Evolutionary conservation across 2,888 invertebrate species (phyloP).

Genomic region (Heteromurus nitidus): DNA sequence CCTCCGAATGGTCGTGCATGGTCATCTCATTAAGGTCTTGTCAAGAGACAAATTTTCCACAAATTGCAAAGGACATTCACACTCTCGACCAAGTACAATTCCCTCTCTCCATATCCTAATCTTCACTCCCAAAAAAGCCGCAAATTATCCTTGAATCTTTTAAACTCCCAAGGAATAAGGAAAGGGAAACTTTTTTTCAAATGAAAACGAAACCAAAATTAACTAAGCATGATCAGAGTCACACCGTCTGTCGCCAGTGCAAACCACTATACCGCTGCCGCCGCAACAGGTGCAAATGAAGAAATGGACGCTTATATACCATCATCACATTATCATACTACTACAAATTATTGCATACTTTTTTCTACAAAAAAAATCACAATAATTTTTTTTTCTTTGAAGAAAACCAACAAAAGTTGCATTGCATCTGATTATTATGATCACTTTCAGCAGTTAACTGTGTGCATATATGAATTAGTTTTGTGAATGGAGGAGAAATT

Average conservation of each 20-base stretch:
- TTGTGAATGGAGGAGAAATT: constrained; percentile 10
- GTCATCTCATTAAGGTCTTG: constrained; percentile 50
- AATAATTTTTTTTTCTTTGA: no score
- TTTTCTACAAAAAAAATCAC: no score
- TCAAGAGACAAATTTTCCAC: constrained; percentile 18
- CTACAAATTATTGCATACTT: no score
- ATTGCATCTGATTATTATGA: no score
- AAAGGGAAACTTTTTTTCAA: not conserved
- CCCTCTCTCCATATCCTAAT: no score
- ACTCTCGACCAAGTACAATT: no score
- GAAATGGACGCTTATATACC: not conserved
- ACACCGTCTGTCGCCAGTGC: no score
- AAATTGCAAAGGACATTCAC: not conserved
- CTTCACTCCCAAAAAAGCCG: not conserved
- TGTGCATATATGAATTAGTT: not conserved
- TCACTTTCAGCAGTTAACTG: no score
- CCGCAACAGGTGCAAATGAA: constrained; percentile 6
- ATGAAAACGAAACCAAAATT: not conserved
- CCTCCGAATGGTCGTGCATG: no score
- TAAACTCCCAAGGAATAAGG: not conserved
- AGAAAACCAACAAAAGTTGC: not conserved
- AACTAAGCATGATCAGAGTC: no score
- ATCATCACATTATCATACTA: no score
- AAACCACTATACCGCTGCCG: no score
- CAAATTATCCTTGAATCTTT: constrained; percentile 8